phyloP scores from a whole-genome alignment of 2,797 vertebrate species.

The Linurgus olivaceus region DNA sequence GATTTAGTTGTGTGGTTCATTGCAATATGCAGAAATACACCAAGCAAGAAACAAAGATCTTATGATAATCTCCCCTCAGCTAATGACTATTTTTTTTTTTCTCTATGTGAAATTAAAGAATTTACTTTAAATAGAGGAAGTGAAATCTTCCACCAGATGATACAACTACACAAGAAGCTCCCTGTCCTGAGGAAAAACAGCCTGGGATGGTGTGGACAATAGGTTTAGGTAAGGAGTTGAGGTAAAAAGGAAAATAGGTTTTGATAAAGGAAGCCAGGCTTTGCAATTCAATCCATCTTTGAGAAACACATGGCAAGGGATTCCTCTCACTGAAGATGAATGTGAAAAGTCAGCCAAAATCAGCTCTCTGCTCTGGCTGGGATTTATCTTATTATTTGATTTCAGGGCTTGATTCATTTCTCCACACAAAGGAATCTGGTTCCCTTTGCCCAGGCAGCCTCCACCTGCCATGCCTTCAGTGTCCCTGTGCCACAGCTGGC shows the following conservation, averaged over 20 bases:
- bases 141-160: background rate
- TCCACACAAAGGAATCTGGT: background rate
- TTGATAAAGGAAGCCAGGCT: background rate
- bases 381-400: background rate
- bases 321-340: background rate
- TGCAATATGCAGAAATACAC: background rate
- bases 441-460: background rate
- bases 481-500: background rate
- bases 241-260: background rate
- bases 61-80: accelerated
- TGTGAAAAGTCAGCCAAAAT: background rate
- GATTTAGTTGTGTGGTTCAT: background rate
- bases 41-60: background rate
- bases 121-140: background rate
- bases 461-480: background rate
- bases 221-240: background rate
- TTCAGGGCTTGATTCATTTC: background rate
- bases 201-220: background rate
- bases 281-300: background rate
- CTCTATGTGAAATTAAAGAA: background rate
- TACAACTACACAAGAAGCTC: background rate
- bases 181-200: background rate
- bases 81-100: background rate
- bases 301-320: background rate
- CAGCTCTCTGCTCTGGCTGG: background rate